These are phyloP conservation scores for Fregata magnificens DNA, from an alignment of 2,113 vertebrate species.

Conservation along the genomic window DNA sequence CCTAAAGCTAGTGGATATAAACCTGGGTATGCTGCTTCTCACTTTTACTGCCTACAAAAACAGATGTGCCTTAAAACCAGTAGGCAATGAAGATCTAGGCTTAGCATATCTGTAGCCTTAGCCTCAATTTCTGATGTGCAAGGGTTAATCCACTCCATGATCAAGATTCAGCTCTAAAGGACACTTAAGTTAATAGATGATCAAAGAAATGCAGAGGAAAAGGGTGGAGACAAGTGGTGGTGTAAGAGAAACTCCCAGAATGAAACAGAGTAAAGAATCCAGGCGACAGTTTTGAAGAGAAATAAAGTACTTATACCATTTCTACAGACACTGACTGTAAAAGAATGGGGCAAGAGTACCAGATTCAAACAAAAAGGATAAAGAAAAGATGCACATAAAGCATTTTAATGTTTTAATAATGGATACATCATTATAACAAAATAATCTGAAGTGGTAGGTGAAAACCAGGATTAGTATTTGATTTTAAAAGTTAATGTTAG, in stretches of 20 bases:
- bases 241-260: neutral
- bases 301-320: neutral
- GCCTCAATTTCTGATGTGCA: neutral
- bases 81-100: neutral
- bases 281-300: neutral
- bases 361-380: neutral
- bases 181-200: neutral
- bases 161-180: neutral
- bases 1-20: neutral
- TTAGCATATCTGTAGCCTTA: neutral
- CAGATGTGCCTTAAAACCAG: neutral
- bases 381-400: neutral
- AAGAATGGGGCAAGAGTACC: neutral
- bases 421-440: neutral
- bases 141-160: rapidly evolving
- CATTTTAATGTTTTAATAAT: neutral
- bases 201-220: neutral
- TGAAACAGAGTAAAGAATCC: neutral
- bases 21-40: neutral
- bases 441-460: neutral
- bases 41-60: neutral
- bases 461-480: neutral
- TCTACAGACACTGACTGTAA: neutral
- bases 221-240: neutral
- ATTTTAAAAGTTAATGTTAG: neutral